A percentile compares a stretch with the other conserved stretches of the same genome.
Conservation (phyloP, 1,140 invertebrate species). For the Caenorhabditis briggsae region DNA sequence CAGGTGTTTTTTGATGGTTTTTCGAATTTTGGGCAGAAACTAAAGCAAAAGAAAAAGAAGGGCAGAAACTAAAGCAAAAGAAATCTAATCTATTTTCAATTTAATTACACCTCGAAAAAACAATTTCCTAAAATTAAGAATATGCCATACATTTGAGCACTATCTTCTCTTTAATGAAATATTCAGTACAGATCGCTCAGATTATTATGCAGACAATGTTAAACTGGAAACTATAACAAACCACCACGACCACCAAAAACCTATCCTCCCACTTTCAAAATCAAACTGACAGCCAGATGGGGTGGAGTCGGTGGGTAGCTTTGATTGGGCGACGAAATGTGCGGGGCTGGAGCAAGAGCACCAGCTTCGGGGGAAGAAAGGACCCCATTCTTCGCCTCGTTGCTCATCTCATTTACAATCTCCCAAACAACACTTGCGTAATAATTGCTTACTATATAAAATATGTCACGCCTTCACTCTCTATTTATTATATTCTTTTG, state of each 20-base stretch:
- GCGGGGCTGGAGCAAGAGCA: not conserved
- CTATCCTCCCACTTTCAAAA: slow-evolving; percentile 4
- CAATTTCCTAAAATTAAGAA: too few species aligned
- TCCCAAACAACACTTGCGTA: slow-evolving; percentile 55
- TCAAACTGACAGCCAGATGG: slow-evolving; percentile 49
- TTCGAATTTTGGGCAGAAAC: too few species aligned
- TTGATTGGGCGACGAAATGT: slow-evolving; percentile 52
- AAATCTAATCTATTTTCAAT: too few species aligned
- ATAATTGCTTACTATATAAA: slow-evolving; percentile 56
- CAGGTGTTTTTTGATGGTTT: too few species aligned
- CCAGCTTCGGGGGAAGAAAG: not conserved
- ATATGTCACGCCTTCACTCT: slow-evolving; percentile 32
- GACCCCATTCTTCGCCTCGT: slow-evolving; percentile 55
- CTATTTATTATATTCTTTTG: not conserved
- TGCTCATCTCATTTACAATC: slow-evolving; percentile 56
- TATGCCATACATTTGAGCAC: too few species aligned
- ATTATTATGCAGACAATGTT: too few species aligned
- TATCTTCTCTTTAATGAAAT: too few species aligned
- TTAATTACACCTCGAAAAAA: too few species aligned
- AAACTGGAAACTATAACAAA: too few species aligned
- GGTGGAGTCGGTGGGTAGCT: slow-evolving; percentile 52
- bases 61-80: too few species aligned
- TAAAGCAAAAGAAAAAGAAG: too few species aligned
- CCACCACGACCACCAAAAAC: not conserved
- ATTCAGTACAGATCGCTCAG: too few species aligned